Percentiles rank a stretch among this genome's conserved stretches.
Conservation (phyloP, 53 echinoderm and acorn worm species). For the Astropecten irregularis region DNA sequence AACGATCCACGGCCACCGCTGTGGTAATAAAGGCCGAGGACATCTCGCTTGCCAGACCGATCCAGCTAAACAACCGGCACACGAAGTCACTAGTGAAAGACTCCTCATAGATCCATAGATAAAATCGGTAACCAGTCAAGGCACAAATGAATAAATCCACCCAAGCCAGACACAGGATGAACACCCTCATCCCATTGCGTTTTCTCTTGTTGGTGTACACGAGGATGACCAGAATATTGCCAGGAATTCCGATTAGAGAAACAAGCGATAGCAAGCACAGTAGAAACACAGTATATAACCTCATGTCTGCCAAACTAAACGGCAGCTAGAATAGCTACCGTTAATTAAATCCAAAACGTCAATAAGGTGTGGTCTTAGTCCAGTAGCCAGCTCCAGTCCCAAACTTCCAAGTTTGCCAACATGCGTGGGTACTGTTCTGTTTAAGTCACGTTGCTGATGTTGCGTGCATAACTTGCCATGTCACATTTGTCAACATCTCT, state of each 20-base stretch:
- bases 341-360: too few species aligned
- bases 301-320: slow-evolving; percentile 3
- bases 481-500: too few species aligned
- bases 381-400: too few species aligned
- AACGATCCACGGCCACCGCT: slow-evolving; percentile 76
- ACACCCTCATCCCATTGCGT: slow-evolving; percentile 62
- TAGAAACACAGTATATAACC: slow-evolving; percentile 68
- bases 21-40: slow-evolving; percentile 73
- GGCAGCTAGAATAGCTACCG: too few species aligned
- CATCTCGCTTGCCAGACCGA: slow-evolving; percentile 72
- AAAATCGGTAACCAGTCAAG: slow-evolving; percentile 58
- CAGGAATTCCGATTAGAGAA: slow-evolving; percentile 67
- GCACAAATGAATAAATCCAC: slow-evolving; percentile 62
- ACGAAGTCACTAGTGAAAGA: slow-evolving; percentile 27
- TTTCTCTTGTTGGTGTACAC: slow-evolving; percentile 65
- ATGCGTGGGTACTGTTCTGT: too few species aligned
- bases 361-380: neutral
- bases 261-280: slow-evolving; percentile 54
- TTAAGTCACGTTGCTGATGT: too few species aligned
- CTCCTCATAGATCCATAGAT: slow-evolving; percentile 71
- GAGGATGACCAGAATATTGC: slow-evolving; percentile 65
- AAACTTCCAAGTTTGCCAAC: too few species aligned
- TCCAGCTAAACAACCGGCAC: slow-evolving; percentile 62
- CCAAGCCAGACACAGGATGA: slow-evolving; percentile 60
- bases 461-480: too few species aligned